phyloP scores from a whole-genome alignment of 1,140 invertebrate species.

The Drosophila truncata region DNA sequence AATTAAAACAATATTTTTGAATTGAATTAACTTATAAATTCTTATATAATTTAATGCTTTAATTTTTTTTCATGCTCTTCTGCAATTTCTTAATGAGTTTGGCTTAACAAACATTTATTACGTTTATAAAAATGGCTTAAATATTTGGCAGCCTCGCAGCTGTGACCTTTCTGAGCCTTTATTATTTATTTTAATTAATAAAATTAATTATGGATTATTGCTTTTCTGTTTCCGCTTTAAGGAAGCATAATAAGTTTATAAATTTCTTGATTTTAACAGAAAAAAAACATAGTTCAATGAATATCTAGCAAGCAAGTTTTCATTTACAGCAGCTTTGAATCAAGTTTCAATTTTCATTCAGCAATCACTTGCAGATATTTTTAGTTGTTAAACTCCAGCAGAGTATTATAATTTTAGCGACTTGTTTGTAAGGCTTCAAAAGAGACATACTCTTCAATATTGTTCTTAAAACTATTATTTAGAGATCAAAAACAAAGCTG shows the following conservation, averaged over 20 bases:
- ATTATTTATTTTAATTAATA: background rate
- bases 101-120: background rate
- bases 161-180: background rate
- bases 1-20: background rate
- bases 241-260: background rate
- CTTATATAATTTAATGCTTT: too few species aligned
- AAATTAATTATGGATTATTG: background rate
- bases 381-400: background rate
- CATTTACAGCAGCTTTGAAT: constrained; percentile 14
- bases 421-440: background rate
- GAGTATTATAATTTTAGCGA: background rate
- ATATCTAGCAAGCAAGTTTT: constrained; percentile 17
- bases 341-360: constrained; percentile 75
- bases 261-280: constrained; percentile 9
- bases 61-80: background rate
- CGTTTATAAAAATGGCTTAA: background rate
- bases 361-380: constrained; percentile 38
- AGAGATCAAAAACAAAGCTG: background rate
- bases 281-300: constrained; percentile 43
- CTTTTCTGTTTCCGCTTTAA: background rate
- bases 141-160: background rate
- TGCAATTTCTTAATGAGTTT: background rate
- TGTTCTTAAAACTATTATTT: background rate
- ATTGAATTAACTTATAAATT: too few species aligned
- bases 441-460: background rate